Conservation (phyloP, 2,113 vertebrate species). For the Psophia crepitans region DNA sequence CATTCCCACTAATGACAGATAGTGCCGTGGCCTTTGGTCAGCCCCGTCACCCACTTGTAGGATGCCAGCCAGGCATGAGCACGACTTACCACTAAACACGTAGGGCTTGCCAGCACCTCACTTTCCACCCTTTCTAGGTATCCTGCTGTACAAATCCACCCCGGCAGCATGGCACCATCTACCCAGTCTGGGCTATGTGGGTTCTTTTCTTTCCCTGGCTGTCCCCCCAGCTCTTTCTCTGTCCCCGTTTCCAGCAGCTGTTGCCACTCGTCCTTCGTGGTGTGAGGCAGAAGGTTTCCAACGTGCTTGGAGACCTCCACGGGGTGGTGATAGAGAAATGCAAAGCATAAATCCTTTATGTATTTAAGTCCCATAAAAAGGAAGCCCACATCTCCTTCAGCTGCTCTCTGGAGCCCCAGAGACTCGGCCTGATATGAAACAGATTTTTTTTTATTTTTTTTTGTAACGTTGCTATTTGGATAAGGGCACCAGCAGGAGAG, state of each 20-base stretch:
- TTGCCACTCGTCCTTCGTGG: neutral
- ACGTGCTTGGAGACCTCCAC: neutral
- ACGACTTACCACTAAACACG: neutral
- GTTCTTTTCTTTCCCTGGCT: neutral
- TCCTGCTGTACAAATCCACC: neutral
- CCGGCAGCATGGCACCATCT: neutral
- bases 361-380: neutral
- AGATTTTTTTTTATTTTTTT: neutral
- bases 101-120: neutral
- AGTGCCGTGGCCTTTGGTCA: accelerated
- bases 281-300: neutral
- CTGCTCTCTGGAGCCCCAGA: neutral
- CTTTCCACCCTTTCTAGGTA: neutral
- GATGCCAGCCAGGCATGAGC: too few species aligned
- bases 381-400: neutral
- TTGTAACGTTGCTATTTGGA: neutral
- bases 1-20: neutral
- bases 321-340: neutral
- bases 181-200: accelerated
- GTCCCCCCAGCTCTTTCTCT: neutral
- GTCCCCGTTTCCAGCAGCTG: neutral
- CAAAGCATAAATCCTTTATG: neutral
- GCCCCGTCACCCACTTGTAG: neutral
- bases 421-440: neutral
- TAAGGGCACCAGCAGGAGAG: conserved; percentile 36